Evolutionary conservation across 2,113 vertebrate genomes (phyloP), one percentile per base, ranked within the genome.

Genomic region (Apeltes quadracus): DNA sequence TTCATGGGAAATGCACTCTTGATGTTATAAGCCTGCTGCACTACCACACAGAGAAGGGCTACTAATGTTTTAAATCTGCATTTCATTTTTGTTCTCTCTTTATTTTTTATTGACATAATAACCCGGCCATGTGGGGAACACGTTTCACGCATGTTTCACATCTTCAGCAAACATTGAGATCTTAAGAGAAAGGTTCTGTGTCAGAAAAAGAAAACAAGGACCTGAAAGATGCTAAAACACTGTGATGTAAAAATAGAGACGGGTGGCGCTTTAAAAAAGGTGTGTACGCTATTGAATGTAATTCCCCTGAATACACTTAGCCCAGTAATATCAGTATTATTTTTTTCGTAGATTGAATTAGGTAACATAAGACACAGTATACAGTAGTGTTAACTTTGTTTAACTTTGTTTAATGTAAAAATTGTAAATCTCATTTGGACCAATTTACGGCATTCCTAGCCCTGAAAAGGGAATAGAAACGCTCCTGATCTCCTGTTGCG

Each of bases 1-100:
- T 69, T 81, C 41, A 72, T 63, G 66, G 70, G 39, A 66, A 72
- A 76, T 61, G 32, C 18, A 39, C 14, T 71, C 22, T 61, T 72
- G 46, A 51, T 66, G 43, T 72, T 48, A 43, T 39, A 22, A 67
- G 44, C 25, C 16, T 76, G 46, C 51, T 43, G 48, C 41, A 72
- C 51, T 61, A n/a, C 46, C 36, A 23, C 34, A 39, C 22, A 25
- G 22, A 3, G 22, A 13, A 16, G 41, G 14, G 41, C 41, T 15
- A 25, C 38, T 61, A 41, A 54, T 69, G 67, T 78, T 63, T 63
- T 50, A 27, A 75, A 71, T 58, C 51, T 66, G 54, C 14, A 65
- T 67, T 73, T 27, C 29, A 48, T 27, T 54, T 39, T 57, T 18
- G 25, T 7, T 22, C 3, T 23, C 23, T n/a, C 23, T 51, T 51